A percentile compares a stretch with the other conserved stretches of the same genome.
Conservation (phyloP, 2,888 invertebrate species). For the Microctonus brassicae region DNA sequence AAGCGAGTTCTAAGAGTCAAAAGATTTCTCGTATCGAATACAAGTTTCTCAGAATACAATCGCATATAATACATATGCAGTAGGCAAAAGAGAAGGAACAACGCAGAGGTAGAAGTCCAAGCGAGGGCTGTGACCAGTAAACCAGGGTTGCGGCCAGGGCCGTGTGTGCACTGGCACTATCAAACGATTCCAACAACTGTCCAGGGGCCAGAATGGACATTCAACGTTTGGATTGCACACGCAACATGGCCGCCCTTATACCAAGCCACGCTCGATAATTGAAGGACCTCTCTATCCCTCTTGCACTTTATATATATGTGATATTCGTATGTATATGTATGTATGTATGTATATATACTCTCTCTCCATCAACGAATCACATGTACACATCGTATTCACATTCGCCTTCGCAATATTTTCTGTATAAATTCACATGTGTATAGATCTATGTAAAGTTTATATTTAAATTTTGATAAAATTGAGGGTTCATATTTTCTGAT, state of each 20-base stretch:
- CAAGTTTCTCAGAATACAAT: conserved; percentile 68
- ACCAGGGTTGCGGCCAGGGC: conserved; percentile 40
- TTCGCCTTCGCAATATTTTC: neutral
- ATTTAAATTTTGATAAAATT: too few relatives aligned
- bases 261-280: conserved; percentile 63
- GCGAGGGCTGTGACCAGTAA: conserved; percentile 57
- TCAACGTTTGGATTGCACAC: conserved; percentile 52
- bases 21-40: conserved; percentile 51
- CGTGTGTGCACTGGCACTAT: conserved; percentile 3
- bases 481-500: too few relatives aligned
- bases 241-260: conserved; percentile 64
- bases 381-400: neutral
- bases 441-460: too few relatives aligned
- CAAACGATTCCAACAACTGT: conserved; percentile 11
- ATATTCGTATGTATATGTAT: neutral
- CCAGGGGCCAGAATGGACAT: conserved; percentile 15
- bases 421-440: conserved; percentile 5
- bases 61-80: conserved; percentile 69
- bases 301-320: conserved; percentile 6
- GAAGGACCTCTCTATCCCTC: conserved; percentile 53
- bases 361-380: neutral
- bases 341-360: neutral
- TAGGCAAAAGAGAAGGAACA: conserved; percentile 53
- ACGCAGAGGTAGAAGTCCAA: conserved; percentile 34
- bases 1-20: conserved; percentile 42